Percentiles rank a stretch among this genome's conserved stretches.
These are phyloP conservation scores for Lophochroa leadbeateri DNA, from an alignment of 2,113 vertebrate species.

Conservation along the genomic window DNA sequence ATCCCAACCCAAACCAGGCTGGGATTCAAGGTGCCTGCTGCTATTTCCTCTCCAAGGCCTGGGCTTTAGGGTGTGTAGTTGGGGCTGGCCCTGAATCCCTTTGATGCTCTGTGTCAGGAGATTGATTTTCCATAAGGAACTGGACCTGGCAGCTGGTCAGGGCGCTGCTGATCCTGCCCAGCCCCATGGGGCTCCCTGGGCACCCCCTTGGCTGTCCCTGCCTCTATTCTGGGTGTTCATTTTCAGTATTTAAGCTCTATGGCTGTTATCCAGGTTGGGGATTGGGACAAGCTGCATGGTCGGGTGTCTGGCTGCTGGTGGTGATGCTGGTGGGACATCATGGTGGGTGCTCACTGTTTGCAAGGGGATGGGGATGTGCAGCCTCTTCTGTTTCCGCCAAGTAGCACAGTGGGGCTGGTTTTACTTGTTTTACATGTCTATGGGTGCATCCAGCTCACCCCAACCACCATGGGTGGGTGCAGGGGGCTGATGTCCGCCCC, in stretches of 20 bases:
- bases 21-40: background rate
- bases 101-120: background rate
- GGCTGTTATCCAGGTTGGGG: too few species aligned
- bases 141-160: background rate
- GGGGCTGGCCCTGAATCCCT: background rate
- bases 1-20: background rate
- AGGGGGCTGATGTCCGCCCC: background rate
- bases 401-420: background rate
- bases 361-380: too few species aligned
- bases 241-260: fast-evolving
- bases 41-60: background rate
- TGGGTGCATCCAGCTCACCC: background rate
- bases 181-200: fast-evolving
- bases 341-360: fast-evolving
- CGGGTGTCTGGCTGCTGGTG: background rate
- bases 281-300: background rate
- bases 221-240: background rate
- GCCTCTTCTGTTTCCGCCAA: background rate
- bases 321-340: fast-evolving
- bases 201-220: fast-evolving
- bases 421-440: background rate
- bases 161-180: too few species aligned
- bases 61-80: fast-evolving
- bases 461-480: fast-evolving
- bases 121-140: background rate